These are phyloP conservation scores for Tetraneura akinire DNA, from an alignment of 1,140 invertebrate genomes.

Conservation along the genomic window DNA sequence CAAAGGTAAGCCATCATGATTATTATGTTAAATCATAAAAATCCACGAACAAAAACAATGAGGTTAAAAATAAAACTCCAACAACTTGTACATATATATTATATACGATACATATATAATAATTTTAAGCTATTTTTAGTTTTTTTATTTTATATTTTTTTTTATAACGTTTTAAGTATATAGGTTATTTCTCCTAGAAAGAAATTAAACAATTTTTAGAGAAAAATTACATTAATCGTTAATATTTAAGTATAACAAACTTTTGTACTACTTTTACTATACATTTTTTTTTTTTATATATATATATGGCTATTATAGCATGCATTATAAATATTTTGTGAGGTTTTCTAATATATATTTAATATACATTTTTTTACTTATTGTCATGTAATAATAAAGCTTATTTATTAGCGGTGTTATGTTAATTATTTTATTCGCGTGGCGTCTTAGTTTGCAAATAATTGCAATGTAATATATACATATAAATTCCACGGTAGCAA, in stretches of 20 bases:
- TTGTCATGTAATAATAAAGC: slow-evolving; percentile 7
- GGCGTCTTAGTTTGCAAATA: background rate
- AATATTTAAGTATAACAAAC: too few relatives aligned
- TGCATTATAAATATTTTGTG: background rate
- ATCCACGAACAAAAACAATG: slow-evolving; percentile 10
- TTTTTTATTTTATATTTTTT: too few relatives aligned
- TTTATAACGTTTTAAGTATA: background rate
- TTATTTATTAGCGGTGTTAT: background rate
- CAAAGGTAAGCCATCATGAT: slow-evolving; percentile 50
- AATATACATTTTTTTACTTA: background rate
- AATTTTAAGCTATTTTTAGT: background rate
- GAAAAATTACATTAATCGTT: too few relatives aligned
- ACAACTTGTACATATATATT: background rate
- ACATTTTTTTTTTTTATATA: background rate
- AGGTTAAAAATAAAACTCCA: too few relatives aligned
- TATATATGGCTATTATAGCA: background rate
- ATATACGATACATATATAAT: too few relatives aligned
- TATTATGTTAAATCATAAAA: slow-evolving; percentile 50
- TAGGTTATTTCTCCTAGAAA: too few relatives aligned
- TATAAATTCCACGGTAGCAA: background rate
- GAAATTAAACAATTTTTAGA: too few relatives aligned
- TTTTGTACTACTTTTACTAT: slow-evolving; percentile 20
- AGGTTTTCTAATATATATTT: slow-evolving; percentile 1
- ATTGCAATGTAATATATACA: background rate
- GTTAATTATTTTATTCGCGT: slow-evolving; percentile 16